Conservation (phyloP, 2,797 vertebrate species). For the Sebastes taczanowskii region DNA sequence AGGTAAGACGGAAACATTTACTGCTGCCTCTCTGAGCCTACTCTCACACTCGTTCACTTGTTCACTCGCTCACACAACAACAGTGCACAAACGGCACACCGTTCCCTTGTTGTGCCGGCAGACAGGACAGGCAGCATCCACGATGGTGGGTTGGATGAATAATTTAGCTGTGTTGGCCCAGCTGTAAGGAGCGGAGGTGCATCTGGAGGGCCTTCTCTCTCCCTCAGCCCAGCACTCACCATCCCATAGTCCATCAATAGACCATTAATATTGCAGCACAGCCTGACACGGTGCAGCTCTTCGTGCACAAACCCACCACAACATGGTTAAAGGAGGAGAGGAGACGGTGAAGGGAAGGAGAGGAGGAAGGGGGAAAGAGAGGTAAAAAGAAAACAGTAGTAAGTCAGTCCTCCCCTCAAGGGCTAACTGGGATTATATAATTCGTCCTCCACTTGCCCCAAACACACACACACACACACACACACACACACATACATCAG, state of each 20-base stretch:
- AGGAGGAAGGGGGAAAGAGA: not conserved
- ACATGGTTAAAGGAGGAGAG: slow-evolving; percentile 37
- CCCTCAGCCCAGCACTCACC: slow-evolving; percentile 76
- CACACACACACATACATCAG: not conserved
- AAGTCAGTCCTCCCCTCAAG: slow-evolving; percentile 40
- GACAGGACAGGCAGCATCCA: slow-evolving; percentile 63
- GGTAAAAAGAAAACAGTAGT: slow-evolving; percentile 32
- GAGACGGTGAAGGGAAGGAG: not conserved
- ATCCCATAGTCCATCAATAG: slow-evolving; percentile 82
- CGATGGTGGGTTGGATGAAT: slow-evolving; percentile 76
- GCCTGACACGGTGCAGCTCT: slow-evolving; percentile 67
- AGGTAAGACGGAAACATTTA: slow-evolving; percentile 79
- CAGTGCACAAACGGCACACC: slow-evolving; percentile 40
- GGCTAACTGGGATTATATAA: slow-evolving; percentile 61
- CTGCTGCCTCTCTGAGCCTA: not conserved
- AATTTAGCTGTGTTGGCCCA: slow-evolving; percentile 80
- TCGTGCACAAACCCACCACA: slow-evolving; percentile 61
- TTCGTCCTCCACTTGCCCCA: slow-evolving; percentile 26
- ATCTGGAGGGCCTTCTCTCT: slow-evolving; percentile 73
- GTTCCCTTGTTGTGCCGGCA: slow-evolving; percentile 51
- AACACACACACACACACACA: slow-evolving; percentile 1
- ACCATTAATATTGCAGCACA: slow-evolving; percentile 83
- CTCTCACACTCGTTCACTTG: not conserved
- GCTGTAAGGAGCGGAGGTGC: slow-evolving; percentile 77
- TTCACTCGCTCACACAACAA: slow-evolving; percentile 16